These are phyloP conservation scores for Paedocypris sp. DNA, from an alignment of 2,113 vertebrate species.

Conservation along the genomic window DNA sequence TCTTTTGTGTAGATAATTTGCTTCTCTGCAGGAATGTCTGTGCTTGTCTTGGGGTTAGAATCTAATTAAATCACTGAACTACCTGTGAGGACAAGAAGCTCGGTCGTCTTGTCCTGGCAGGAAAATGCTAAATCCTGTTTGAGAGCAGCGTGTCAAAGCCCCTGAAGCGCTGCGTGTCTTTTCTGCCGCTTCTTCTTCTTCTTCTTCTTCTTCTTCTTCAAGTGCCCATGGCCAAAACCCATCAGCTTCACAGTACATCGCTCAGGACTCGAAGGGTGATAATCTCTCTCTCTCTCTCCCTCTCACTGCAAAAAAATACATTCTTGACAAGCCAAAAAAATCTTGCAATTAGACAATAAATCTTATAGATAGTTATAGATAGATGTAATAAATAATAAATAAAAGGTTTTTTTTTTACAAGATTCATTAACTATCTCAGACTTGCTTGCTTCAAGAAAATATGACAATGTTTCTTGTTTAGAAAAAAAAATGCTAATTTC, in stretches of 20 bases:
- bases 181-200: neutral
- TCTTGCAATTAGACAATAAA: no score
- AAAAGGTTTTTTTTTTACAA: no score
- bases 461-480: no score
- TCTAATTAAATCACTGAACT: constrained; percentile 54
- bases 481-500: no score
- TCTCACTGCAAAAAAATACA: no score
- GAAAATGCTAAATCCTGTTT: constrained; percentile 47
- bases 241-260: neutral
- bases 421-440: no score
- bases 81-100: constrained; percentile 42
- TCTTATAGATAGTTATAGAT: no score
- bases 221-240: neutral
- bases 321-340: no score
- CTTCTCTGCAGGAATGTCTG: constrained; percentile 40
- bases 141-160: constrained; percentile 45
- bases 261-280: neutral
- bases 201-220: neutral
- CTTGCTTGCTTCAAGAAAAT: no score
- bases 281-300: neutral
- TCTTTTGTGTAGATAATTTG: constrained; percentile 32
- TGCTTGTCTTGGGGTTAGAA: constrained; percentile 35
- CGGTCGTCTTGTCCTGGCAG: constrained; percentile 53
- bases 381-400: no score
- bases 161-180: neutral